Conservation (phyloP, 1,140 invertebrate species). For the Gyrodactylus salaris region DNA sequence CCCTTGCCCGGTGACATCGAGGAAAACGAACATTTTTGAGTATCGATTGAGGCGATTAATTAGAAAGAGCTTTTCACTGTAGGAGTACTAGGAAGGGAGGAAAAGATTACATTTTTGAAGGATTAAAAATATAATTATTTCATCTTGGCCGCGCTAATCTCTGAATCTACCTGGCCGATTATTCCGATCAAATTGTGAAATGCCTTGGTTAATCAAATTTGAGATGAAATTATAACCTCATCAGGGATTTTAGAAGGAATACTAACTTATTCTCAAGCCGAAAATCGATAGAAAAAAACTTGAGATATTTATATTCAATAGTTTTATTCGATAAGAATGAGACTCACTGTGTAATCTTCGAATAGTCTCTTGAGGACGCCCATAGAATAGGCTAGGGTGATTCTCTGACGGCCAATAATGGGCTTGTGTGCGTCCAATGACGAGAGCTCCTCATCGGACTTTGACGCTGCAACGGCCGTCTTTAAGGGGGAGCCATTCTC, state of each 20-base stretch:
- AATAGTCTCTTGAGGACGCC: background rate
- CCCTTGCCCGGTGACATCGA: background rate
- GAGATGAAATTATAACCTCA: no score
- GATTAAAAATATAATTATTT: no score
- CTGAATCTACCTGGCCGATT: no score
- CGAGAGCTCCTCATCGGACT: background rate
- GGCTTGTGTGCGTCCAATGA: background rate
- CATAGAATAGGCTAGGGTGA: background rate
- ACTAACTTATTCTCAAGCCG: no score
- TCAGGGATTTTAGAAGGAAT: no score
- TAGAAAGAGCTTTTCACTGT: background rate
- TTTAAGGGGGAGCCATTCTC: background rate
- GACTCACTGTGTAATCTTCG: background rate
- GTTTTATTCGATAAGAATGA: background rate
- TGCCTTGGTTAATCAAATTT: no score
- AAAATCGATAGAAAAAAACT: no score
- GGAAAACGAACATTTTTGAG: background rate
- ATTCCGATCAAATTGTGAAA: no score
- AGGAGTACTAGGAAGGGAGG: background rate
- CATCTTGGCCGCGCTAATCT: no score
- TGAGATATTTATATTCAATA: no score
- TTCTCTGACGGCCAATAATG: background rate
- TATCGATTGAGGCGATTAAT: background rate
- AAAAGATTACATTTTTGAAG: background rate
- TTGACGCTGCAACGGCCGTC: background rate